Percentiles rank a stretch among this genome's conserved stretches.
phyloP scores from a whole-genome alignment of 2,797 vertebrate species.

The Hemitrygon akajei region DNA sequence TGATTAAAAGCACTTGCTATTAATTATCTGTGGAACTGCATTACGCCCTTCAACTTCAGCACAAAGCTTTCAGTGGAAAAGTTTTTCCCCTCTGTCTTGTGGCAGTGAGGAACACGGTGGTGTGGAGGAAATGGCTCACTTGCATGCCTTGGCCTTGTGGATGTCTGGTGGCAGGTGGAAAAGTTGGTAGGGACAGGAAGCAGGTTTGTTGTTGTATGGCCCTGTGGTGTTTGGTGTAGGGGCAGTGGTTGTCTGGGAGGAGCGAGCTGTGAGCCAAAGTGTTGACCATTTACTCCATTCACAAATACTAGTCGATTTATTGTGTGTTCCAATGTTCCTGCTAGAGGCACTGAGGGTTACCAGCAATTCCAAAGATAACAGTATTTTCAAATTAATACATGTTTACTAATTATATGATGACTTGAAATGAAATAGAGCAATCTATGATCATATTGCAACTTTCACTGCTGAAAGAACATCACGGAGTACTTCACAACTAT shows the following conservation, averaged over 20 bases:
- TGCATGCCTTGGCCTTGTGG: neutral
- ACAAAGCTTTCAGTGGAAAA: neutral
- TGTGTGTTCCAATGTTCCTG: neutral
- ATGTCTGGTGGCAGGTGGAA: constrained; percentile 1
- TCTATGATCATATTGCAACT: too few relatives aligned
- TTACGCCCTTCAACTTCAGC: neutral
- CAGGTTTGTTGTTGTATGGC: constrained; percentile 17
- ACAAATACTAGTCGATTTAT: neutral
- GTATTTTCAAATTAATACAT: neutral
- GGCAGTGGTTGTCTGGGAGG: constrained; percentile 6
- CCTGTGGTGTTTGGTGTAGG: neutral
- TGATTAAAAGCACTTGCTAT: neutral
- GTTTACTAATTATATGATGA: too few relatives aligned
- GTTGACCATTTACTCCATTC: neutral
- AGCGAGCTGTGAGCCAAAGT: neutral
- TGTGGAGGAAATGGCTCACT: neutral
- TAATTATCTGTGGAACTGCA: neutral
- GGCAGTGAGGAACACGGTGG: neutral
- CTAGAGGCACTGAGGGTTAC: neutral
- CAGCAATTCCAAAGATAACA: neutral
- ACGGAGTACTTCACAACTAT: neutral
- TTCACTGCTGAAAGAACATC: neutral
- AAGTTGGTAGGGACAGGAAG: neutral
- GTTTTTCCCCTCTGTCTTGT: neutral
- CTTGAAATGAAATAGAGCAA: too few relatives aligned